Conservation (phyloP, 2,888 invertebrate species). For the Geotrupes spiniger region DNA sequence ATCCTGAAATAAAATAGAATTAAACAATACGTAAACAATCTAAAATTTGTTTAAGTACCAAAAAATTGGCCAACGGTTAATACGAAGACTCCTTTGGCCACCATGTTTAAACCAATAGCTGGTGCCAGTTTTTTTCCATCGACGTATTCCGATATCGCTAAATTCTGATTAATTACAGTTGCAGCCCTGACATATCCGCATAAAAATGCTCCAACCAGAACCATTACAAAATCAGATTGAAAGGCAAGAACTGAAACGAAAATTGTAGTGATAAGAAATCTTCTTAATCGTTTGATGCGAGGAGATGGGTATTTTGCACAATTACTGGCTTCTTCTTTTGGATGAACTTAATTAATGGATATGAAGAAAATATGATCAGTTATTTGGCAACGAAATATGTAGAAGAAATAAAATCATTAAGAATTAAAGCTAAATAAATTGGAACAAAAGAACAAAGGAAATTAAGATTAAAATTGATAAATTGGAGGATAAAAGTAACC, state of each 20-base stretch:
- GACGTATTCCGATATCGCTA: conserved; percentile 66
- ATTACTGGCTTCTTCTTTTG: too few relatives aligned
- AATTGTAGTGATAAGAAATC: conserved; percentile 27
- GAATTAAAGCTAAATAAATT: too few relatives aligned
- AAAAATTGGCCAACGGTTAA: conserved; percentile 62
- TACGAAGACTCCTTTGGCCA: conserved; percentile 66
- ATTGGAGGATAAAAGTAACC: too few relatives aligned
- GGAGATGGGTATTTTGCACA: too few relatives aligned
- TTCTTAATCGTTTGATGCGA: too few relatives aligned
- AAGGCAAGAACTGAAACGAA: conserved; percentile 56
- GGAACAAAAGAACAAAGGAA: too few relatives aligned
- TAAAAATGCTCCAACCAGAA: conserved; percentile 58
- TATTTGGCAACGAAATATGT: too few relatives aligned
- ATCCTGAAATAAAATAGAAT: conserved; percentile 52
- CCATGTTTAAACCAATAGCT: conserved; percentile 71
- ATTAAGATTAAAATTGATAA: too few relatives aligned
- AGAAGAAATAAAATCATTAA: too few relatives aligned
- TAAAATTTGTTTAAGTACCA: conserved; percentile 33
- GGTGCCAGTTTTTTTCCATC: conserved; percentile 58
- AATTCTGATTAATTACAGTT: conserved; percentile 69
- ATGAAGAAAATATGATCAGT: too few relatives aligned
- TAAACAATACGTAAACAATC: not conserved
- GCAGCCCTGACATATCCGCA: conserved; percentile 72
- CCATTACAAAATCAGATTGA: conserved; percentile 54
- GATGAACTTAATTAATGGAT: too few relatives aligned